These are phyloP conservation scores for Gavia stellata DNA, from an alignment of 2,113 vertebrate genomes.

Conservation along the genomic window DNA sequence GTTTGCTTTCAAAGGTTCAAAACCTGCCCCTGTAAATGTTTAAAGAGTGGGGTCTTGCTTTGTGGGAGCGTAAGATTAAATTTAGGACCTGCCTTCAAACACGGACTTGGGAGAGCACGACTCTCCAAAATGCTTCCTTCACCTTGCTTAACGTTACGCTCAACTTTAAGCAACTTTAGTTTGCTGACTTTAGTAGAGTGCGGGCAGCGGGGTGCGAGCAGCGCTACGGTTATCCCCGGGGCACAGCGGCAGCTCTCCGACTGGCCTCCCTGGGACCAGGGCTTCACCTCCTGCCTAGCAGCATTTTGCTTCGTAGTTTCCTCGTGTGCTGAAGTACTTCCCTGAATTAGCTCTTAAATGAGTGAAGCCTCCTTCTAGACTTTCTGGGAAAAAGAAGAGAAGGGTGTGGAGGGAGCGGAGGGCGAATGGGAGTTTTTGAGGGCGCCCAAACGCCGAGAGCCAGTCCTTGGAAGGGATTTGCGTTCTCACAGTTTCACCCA, in stretches of 20 bases:
- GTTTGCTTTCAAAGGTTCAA: not conserved
- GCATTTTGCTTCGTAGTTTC: not conserved
- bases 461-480: not conserved
- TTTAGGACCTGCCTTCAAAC: not conserved
- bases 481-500: constrained; percentile 8
- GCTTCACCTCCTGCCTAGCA: not conserved
- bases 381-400: not conserved
- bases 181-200: not conserved
- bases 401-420: not conserved
- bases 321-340: not conserved
- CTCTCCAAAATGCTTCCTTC: not conserved
- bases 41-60: not conserved
- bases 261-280: not conserved
- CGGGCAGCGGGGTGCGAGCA: not conserved
- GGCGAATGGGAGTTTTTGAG: not conserved
- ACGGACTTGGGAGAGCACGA: rapidly evolving
- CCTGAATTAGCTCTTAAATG: not conserved
- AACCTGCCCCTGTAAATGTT: not conserved
- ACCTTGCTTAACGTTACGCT: not conserved
- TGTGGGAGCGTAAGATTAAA: not conserved
- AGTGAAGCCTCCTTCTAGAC: not conserved
- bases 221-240: not conserved
- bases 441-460: not conserved
- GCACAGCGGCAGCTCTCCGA: not conserved
- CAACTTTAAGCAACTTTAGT: not conserved